These are phyloP conservation scores for Pocillopora damicornis DNA, from an alignment of 64 coral and sea anemone genomes.

Conservation along the genomic window DNA sequence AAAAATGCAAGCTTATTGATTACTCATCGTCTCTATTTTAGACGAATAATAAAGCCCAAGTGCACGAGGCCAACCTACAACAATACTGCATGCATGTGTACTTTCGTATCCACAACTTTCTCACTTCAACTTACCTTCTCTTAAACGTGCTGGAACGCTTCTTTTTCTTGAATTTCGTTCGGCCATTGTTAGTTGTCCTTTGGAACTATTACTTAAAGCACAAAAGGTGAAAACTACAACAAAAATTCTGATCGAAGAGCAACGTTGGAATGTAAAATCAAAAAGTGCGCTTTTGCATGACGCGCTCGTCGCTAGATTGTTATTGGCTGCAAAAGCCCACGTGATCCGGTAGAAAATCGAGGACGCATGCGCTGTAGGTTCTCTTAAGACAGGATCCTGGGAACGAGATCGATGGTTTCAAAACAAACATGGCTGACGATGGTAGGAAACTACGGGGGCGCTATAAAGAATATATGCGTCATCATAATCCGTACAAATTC, in stretches of 20 bases:
- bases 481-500: constrained; percentile 17
- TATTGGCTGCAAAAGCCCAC: neutral
- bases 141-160: constrained; percentile 38
- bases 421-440: constrained; percentile 27
- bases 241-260: constrained; percentile 2
- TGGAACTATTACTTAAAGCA: constrained; percentile 6
- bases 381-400: neutral
- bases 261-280: constrained; percentile 5
- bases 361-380: neutral
- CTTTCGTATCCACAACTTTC: neutral
- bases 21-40: too few species aligned
- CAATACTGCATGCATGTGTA: neutral
- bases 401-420: neutral
- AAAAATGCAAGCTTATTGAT: too few species aligned
- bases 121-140: constrained; percentile 39
- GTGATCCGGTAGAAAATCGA: neutral
- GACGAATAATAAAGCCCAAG: too few species aligned
- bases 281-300: neutral
- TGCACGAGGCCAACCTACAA: neutral
- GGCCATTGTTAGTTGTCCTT: constrained; percentile 28
- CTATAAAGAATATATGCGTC: constrained; percentile 5
- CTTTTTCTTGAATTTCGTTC: constrained; percentile 48
- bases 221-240: constrained; percentile 22
- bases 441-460: neutral
- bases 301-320: neutral